Evolutionary conservation across 2,797 vertebrate genomes (phyloP).

Genomic region (Spheniscus humboldti): DNA sequence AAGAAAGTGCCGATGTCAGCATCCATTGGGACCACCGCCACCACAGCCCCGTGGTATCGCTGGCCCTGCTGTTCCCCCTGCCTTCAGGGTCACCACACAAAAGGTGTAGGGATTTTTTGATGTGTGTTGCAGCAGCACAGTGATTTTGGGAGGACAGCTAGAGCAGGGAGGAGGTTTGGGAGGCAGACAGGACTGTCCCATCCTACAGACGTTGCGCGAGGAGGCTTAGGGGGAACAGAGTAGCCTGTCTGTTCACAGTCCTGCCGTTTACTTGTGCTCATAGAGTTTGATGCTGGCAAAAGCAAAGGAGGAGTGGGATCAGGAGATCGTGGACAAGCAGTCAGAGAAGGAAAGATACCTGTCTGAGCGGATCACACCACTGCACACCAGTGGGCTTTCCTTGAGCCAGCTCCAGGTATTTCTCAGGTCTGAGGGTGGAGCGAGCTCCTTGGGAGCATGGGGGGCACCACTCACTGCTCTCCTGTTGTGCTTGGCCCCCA

Average conservation of each 20-base stretch:
- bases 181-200: neutral
- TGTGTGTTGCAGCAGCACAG: neutral
- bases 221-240: neutral
- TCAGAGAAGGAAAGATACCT: constrained; percentile 87
- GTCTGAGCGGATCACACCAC: constrained; percentile 78
- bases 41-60: fast-evolving
- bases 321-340: constrained; percentile 86
- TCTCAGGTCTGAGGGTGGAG: fast-evolving
- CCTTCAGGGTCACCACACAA: neutral
- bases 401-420: constrained; percentile 84
- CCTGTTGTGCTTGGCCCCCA: constrained; percentile 8
- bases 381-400: constrained; percentile 78
- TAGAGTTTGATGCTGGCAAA: constrained; percentile 94
- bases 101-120: neutral
- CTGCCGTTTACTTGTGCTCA: neutral
- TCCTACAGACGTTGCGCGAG: fast-evolving
- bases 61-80: neutral
- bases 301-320: constrained; percentile 91
- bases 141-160: neutral
- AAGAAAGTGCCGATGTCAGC: neutral
- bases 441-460: fast-evolving
- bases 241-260: neutral
- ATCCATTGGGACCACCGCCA: fast-evolving
- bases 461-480: fast-evolving
- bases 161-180: neutral